Conservation (phyloP, 2,113 vertebrate species). For the Puffinus mauretanicus region DNA sequence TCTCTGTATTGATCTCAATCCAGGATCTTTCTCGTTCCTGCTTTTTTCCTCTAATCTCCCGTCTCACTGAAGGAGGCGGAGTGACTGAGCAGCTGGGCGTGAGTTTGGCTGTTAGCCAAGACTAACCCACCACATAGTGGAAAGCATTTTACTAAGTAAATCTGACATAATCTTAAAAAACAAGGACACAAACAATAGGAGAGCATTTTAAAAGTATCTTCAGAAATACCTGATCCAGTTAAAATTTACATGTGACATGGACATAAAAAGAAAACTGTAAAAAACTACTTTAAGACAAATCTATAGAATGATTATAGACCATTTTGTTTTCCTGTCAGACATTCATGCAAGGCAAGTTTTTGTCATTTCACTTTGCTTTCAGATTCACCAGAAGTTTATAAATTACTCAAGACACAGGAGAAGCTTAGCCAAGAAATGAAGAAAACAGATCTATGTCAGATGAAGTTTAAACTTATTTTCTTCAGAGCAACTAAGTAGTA, state of each 20-base stretch:
- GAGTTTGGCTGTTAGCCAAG: neutral
- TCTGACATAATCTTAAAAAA: neutral
- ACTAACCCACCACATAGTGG: neutral
- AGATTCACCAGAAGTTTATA: conserved; percentile 57
- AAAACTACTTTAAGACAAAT: neutral
- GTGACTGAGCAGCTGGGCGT: neutral
- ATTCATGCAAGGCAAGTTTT: conserved; percentile 14
- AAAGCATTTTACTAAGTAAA: neutral
- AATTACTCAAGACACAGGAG: neutral
- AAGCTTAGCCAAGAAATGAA: conserved; percentile 10
- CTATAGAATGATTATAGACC: neutral
- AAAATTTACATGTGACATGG: neutral
- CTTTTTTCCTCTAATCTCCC: neutral
- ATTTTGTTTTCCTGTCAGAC: neutral
- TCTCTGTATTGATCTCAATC: neutral
- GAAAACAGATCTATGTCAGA: neutral
- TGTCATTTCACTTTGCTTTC: conserved; percentile 37
- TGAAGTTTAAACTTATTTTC: conserved; percentile 20
- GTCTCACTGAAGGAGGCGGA: neutral
- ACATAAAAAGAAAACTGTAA: neutral
- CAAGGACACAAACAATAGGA: neutral
- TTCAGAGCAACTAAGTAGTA: neutral
- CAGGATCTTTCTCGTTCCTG: neutral
- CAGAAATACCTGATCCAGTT: neutral
- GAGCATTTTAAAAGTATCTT: neutral